Evolutionary conservation across 2,888 invertebrate genomes (phyloP), one percentile per base, ranked within the genome.

Genomic region (Scaptomyza cyrtandrae): DNA sequence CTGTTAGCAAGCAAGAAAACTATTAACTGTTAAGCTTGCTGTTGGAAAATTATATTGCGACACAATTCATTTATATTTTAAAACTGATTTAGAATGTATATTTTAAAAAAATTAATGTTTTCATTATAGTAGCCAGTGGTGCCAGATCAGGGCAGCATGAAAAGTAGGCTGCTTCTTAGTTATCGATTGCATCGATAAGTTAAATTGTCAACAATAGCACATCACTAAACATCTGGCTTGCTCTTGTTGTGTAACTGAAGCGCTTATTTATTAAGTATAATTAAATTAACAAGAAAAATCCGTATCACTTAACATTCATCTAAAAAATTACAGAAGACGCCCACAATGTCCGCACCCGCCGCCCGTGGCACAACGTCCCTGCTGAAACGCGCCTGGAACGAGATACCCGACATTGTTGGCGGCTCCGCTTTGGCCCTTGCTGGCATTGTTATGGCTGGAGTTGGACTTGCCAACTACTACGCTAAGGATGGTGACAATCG

Each of bases 331-430:
- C 35, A 72, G 71, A 33, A 50, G 19, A 50, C 59, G 65, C 27
- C 3, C 27, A 66, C 53, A 63, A 90, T 90, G 90, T 90, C 91
- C 52, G 85, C 90, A 64, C 71, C 89, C 57, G 89, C 88, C 48
- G 85, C 87, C 69, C 88, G 89, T 71, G 90, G 90, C 48, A 58
- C 91, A 4, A 74, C 81, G 6, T 90, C 84, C 1, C 76, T 92
- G 3, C 71, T 92, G 10, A 91, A 91, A 53, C 88, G 89, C 46
- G 92, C 90, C 24, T 94, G 96, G 95, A 92, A 93, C 86, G 95
- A 96, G 92, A 94, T 95, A 66, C 96, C 96, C 4, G 96, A 96
- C 91, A 92, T 96, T 50, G 91, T 96, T 44, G 95, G 93, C 31
- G 93, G 94, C 27, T 91, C 94, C 3, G 93, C 93, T 13, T 75